Conservation (phyloP, 1,140 invertebrate species). For the Zophobas atratus region DNA sequence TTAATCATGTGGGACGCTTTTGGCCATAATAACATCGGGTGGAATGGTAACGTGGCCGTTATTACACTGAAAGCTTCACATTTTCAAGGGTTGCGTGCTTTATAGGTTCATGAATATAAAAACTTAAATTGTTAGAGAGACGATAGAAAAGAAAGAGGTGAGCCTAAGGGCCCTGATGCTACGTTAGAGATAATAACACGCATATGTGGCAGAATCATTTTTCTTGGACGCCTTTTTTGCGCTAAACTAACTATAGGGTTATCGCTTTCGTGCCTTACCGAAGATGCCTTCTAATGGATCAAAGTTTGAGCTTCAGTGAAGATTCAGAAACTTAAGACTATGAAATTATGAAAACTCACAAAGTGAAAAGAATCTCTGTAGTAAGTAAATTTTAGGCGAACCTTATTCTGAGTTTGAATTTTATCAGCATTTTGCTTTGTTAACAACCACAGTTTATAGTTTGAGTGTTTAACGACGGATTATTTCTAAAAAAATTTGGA, state of each 20-base stretch:
- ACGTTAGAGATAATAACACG: slow-evolving; percentile 23
- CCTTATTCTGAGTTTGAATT: too few species aligned
- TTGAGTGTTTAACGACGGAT: too few species aligned
- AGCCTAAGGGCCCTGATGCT: slow-evolving; percentile 16
- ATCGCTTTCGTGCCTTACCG: too few species aligned
- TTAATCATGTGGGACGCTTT: slow-evolving; percentile 54
- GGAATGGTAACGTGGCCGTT: slow-evolving; percentile 46
- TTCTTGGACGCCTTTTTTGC: neutral
- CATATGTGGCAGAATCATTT: slow-evolving; percentile 4
- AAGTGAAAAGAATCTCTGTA: too few species aligned
- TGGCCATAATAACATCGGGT: slow-evolving; percentile 50
- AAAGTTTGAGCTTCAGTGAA: too few species aligned
- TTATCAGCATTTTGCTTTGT: too few species aligned
- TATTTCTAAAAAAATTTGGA: too few species aligned
- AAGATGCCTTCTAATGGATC: too few species aligned
- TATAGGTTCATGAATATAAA: slow-evolving; percentile 49
- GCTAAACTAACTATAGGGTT: neutral
- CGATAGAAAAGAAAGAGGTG: slow-evolving; percentile 30
- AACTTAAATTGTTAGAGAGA: slow-evolving; percentile 42
- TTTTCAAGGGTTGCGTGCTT: slow-evolving; percentile 44
- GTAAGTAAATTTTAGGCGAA: too few species aligned
- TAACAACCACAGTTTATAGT: too few species aligned
- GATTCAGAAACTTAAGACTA: too few species aligned
- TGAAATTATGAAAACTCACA: too few species aligned
- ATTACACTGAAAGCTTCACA: slow-evolving; percentile 31